Base-by-base conservation (phyloP, 2,113 vertebrate species). In the Okapia johnstoni region DNA sequence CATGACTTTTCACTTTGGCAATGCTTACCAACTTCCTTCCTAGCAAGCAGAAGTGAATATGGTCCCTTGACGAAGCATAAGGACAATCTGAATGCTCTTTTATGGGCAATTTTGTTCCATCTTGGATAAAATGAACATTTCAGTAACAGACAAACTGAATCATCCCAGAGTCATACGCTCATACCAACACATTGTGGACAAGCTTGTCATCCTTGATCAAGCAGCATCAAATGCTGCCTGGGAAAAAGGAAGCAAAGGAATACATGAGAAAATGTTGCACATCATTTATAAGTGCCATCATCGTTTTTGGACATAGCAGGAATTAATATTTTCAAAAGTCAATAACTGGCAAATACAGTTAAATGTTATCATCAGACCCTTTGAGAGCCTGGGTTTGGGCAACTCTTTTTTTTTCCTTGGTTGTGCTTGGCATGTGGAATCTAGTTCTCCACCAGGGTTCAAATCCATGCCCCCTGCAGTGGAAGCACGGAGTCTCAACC, bases 71-170 rank as follows among this genome's bases (percentile, higher is more conserved):
- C 1, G 58, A 61, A 97, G 85, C 88, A 85, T 76, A 85, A 92
- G 94, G 61, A 88, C 88, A 90, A 79, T 54, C 12, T 23, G 96
- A 95, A 85, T 92, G 94, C 88, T 97, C 94, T 94, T 94, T 96
- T 96, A 76, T 0, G 83, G 81, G n/a, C 30, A 55, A 11, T 36
- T 73, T 66, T 60, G 85, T 60, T 77, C 1, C 0, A 70, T 77
- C 63, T 57, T 92, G 63, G 36, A 85, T 36, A 61, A 93, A 95
- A 93, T 2, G 33, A 90, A 85, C 90, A 83, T 73, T 95, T 93
- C 7, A 10, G 19, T 33, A 93, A 80, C 73, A 89, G 94, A 79
- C 70, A 77, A n/a, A 92, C 63, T 90, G 73, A 95, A 60, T 96
- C 85, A 90, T 85, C 76, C 16, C 26, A 88, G 91, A 66, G 36